Percentiles rank a stretch among this genome's conserved stretches.
Conservation (phyloP, 2,113 vertebrate genomes). For the Xenus cinereus region DNA sequence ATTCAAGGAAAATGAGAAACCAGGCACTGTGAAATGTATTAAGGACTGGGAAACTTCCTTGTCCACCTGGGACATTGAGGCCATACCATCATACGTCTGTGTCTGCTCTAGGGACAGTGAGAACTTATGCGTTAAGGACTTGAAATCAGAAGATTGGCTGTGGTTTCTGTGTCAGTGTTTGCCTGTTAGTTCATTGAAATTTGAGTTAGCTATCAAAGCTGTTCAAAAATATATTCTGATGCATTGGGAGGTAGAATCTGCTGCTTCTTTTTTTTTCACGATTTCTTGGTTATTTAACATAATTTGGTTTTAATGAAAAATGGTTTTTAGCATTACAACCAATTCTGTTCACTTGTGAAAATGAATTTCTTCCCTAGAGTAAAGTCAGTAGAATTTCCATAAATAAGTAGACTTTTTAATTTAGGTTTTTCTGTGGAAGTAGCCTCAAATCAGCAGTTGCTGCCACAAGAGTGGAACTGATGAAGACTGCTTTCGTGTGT, state of each 20-base stretch:
- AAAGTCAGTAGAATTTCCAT: neutral
- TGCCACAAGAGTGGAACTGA: neutral
- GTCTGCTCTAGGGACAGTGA: neutral
- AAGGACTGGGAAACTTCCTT: neutral
- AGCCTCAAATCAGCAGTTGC: neutral
- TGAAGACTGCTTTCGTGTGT: neutral
- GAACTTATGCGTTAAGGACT: neutral
- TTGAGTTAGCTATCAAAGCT: neutral
- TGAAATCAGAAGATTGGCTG: neutral
- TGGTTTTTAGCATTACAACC: neutral
- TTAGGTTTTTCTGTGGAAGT: neutral
- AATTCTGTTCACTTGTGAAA: neutral
- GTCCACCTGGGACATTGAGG: neutral
- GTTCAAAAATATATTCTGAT: neutral
- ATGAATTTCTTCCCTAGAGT: neutral
- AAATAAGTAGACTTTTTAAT: neutral
- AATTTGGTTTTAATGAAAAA: neutral
- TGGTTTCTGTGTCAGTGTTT: neutral
- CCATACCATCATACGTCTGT: neutral
- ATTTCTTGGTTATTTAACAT: neutral
- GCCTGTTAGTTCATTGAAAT: neutral
- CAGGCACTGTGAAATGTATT: neutral
- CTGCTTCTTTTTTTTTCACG: neutral
- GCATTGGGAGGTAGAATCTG: neutral
- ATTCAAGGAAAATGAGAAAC: neutral